Conservation (phyloP, 2,797 vertebrate genomes). For the Manis pentadactyla region DNA sequence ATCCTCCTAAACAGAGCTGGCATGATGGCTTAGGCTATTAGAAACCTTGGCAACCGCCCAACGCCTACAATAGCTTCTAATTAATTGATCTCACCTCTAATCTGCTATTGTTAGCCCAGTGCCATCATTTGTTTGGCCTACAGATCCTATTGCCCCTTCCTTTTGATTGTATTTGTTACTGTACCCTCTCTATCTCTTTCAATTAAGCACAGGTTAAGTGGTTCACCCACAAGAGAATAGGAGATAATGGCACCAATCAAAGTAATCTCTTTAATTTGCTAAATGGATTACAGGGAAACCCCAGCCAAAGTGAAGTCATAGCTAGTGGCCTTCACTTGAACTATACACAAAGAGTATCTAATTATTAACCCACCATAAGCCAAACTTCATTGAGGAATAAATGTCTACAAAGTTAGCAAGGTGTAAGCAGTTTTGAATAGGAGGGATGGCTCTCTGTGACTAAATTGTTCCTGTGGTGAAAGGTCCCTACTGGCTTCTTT, state of each 20-base stretch:
- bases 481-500: conserved; percentile 55
- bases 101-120: conserved; percentile 92
- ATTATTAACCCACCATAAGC: conserved; percentile 90
- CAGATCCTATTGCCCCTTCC: conserved; percentile 91
- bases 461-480: conserved; percentile 72
- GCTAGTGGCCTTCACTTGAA: conserved; percentile 92
- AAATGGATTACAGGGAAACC: conserved; percentile 93
- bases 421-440: conserved; percentile 29
- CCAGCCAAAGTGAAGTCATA: conserved; percentile 93
- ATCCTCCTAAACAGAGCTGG: conserved; percentile 88
- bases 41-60: conserved; percentile 91
- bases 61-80: conserved; percentile 91
- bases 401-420: conserved; percentile 64
- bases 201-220: conserved; percentile 95
- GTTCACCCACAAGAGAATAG: conserved; percentile 92
- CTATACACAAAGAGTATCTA: conserved; percentile 89
- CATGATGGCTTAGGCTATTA: conserved; percentile 90
- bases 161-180: conserved; percentile 94
- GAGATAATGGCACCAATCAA: conserved; percentile 93
- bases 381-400: conserved; percentile 83
- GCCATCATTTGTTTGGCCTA: conserved; percentile 92
- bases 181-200: conserved; percentile 93
- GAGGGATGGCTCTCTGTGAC: conserved; percentile 21
- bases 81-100: conserved; percentile 94
- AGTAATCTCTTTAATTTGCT: conserved; percentile 94